These are phyloP conservation scores for Lethenteron camtschaticum DNA, from an alignment of 2,113 vertebrate species.

Conservation along the genomic window DNA sequence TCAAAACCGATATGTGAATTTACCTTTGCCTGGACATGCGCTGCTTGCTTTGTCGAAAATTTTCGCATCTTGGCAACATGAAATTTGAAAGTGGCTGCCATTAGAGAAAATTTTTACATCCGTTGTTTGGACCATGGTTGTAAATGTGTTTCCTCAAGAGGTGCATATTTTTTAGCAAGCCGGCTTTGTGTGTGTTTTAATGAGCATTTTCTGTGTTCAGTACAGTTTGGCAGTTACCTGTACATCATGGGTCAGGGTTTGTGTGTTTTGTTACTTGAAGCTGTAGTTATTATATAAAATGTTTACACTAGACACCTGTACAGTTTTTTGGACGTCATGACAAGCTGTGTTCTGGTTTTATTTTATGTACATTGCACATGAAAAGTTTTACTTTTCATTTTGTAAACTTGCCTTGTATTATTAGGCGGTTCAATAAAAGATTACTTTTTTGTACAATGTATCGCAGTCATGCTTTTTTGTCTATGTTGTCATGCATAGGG, in stretches of 20 bases:
- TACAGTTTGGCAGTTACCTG: background rate
- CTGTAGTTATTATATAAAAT: conserved; percentile 2
- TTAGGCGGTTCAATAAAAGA: background rate
- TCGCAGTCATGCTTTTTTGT: too few species aligned
- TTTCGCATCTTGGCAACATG: too few species aligned
- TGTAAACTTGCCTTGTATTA: conserved; percentile 1
- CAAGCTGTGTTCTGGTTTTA: background rate
- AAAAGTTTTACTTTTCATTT: conserved; percentile 4
- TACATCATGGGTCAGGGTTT: conserved; percentile 4
- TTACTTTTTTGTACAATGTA: background rate
- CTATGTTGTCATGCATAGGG: too few species aligned
- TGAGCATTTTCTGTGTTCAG: background rate
- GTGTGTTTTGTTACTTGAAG: conserved; percentile 6
- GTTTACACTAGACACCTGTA: conserved; percentile 2
- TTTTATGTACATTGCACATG: conserved; percentile 5
- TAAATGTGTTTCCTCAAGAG: background rate
- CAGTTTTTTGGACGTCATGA: conserved; percentile 4
- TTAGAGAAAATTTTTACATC: background rate
- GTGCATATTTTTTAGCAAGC: background rate
- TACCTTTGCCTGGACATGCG: too few species aligned
- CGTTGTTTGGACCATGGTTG: background rate
- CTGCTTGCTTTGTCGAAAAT: too few species aligned
- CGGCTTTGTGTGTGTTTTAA: background rate
- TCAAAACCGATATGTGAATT: too few species aligned
- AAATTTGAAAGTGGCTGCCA: too few species aligned